Evolutionary conservation across 2,113 vertebrate genomes (phyloP), one percentile per base, ranked within the genome.

Genomic region (Nannobrachium achirus): DNA sequence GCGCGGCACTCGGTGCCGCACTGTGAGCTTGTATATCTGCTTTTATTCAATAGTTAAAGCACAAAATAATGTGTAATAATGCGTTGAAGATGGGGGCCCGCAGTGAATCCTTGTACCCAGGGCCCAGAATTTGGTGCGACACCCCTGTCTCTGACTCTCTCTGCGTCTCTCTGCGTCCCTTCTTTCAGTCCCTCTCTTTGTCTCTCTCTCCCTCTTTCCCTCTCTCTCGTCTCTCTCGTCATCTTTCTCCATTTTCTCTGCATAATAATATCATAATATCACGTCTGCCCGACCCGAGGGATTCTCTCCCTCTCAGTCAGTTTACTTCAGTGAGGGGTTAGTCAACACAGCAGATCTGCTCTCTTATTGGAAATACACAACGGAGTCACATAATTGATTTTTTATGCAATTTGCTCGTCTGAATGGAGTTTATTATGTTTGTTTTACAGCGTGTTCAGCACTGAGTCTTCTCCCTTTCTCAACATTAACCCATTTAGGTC

Each of bases 251-350:
- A 9, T 13, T 48, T n/a, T n/a, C n/a, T n/a, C n/a, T n/a, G n/a
- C n/a, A n/a, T n/a, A n/a, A n/a, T n/a, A n/a, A n/a, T n/a, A n/a
- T n/a, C n/a, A n/a, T 84, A 77, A 85, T 81, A 81, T 78, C 62
- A 78, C 69, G 64, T 81, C 75, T 59, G 60, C 44, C 75, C 73
- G 70, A 77, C 80, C 72, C 38, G n/a, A 41, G 60, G 71, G 76
- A 71, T 79, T 69, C 70, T 82, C 25, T 33, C 6, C n/a, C 25
- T 33, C 52, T 75, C 58, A 56, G 69, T 48, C 72, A 15, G 53
- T 82, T 84, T 82, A 71, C 76, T 67, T 57, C 46, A 20, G 51
- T 64, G 46, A 80, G 80, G 78, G 64, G 73, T 71, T 66, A n/a
- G 71, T 85, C 81, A 81, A 82, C 66, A 45, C 66, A 63, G 75